phyloP scores from a whole-genome alignment of 2,797 vertebrate species.

The Hemibagrus guttatus region DNA sequence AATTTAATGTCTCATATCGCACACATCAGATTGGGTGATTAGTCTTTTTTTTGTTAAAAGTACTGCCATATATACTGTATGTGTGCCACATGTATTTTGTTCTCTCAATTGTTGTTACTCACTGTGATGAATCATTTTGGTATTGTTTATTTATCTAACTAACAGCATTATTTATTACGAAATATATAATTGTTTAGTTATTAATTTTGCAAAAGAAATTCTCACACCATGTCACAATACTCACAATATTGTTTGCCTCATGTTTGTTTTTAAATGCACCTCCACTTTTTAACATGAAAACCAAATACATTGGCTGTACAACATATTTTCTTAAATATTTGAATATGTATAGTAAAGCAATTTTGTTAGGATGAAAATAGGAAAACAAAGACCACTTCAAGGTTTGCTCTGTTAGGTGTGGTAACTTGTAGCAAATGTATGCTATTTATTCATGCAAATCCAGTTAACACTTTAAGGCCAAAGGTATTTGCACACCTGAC shows the following conservation, averaged over 20 bases:
- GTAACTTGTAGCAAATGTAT: slow-evolving; percentile 38
- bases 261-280: slow-evolving; percentile 24
- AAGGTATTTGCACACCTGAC: neutral
- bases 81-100: slow-evolving; percentile 66
- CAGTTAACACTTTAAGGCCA: neutral
- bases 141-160: slow-evolving; percentile 55
- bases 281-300: slow-evolving; percentile 56
- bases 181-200: slow-evolving; percentile 36
- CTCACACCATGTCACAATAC: slow-evolving; percentile 43
- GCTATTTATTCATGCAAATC: slow-evolving; percentile 59
- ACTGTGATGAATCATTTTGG: slow-evolving; percentile 46
- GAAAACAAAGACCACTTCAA: slow-evolving; percentile 41
- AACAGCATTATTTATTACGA: slow-evolving; percentile 47
- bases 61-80: slow-evolving; percentile 66
- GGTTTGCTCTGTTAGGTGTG: slow-evolving; percentile 41
- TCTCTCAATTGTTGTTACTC: slow-evolving; percentile 44
- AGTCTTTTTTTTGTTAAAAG: slow-evolving; percentile 55
- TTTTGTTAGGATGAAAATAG: slow-evolving; percentile 7
- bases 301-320: slow-evolving; percentile 70
- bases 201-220: slow-evolving; percentile 15
- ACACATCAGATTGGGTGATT: slow-evolving; percentile 19
- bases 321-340: slow-evolving; percentile 62
- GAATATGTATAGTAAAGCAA: slow-evolving; percentile 52
- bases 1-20: slow-evolving; percentile 16
- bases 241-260: slow-evolving; percentile 31